Conservation (phyloP, 2,888 invertebrate species). For the Aporophyla lueneburgensis region DNA sequence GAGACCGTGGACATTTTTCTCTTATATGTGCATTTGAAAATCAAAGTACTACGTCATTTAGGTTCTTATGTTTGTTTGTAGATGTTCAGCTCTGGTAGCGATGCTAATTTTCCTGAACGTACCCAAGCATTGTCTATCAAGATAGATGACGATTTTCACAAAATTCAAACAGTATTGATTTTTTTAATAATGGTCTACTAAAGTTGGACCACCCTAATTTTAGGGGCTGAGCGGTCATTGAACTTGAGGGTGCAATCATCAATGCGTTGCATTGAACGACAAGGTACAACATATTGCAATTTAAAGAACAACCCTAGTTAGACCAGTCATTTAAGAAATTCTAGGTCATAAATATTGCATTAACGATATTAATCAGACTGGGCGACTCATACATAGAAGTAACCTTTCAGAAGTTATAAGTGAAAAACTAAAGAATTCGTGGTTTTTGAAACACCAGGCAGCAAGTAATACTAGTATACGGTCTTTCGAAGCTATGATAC, state of each 20-base stretch:
- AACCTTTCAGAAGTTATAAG: too few relatives aligned
- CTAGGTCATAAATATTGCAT: too few relatives aligned
- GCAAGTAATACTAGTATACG: too few relatives aligned
- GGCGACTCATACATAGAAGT: too few relatives aligned
- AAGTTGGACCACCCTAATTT: constrained; percentile 62
- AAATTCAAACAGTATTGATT: background rate
- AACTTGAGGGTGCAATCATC: constrained; percentile 63
- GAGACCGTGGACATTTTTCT: background rate
- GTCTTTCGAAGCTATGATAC: too few relatives aligned
- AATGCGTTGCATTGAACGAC: constrained; percentile 40
- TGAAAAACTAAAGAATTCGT: too few relatives aligned
- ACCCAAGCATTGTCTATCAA: background rate
- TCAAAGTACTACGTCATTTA: background rate
- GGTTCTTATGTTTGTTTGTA: background rate
- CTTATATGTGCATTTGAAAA: background rate
- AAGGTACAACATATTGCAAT: constrained; percentile 37
- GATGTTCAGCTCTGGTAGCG: background rate
- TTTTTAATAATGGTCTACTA: constrained; percentile 17
- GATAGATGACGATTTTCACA: background rate
- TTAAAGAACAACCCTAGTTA: background rate
- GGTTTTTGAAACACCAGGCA: too few relatives aligned
- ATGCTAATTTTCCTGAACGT: background rate
- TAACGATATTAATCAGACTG: too few relatives aligned
- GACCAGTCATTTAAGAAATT: too few relatives aligned
- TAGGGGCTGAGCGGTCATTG: constrained; percentile 71